Evolutionary conservation across 2,797 vertebrate genomes (phyloP), one percentile per base, ranked within the genome.

Genomic region (Rhadinocentrus ornatus): DNA sequence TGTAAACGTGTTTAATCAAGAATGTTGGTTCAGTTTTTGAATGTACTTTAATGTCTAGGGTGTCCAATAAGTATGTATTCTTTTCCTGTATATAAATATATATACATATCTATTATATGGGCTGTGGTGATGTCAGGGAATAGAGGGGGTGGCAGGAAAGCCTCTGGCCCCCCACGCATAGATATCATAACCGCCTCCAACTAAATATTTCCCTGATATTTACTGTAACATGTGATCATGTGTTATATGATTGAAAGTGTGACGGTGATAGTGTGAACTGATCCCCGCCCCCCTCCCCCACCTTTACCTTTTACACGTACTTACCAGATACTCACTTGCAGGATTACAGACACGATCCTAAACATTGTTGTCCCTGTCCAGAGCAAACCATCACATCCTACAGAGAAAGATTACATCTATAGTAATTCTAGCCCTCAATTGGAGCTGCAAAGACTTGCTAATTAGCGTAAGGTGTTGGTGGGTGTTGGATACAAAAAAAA

Each of bases 61-160:
- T 92, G 91, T 93, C 91, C 87, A 81, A 90, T 89, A 80, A 86
- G 83, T 90, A 90, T 92, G 89, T 92, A 92, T 93, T 88, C 84
- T 89, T 91, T 91, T 90, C 73, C 91, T 93, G 91, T 94, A 92
- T 91, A 92, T 93, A 90, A 92, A 92, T 92, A 91, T 93, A 93
- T 92, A 93, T 92, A 92, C 91, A 93, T 93, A 93, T 94, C 90
- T 93, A 93, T 94, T 93, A 91, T 91, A 89, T 92, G 93, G 90
- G 88, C 89, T 90, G 86, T 88, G 89, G 91, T 92, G 89, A 91
- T 90, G 90, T 92, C 90, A 92, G 91, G 91, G 90, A 93, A 91
- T 85, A 89, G 88, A 88, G 88, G 83, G 87, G 89, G 91, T 61
- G 82, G 89, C 87, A 86, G 82, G 76, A 82, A 85, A 81, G 81